Evolutionary conservation across 1,140 invertebrate species (phyloP).

Genomic region (Glossosoma conforme): DNA sequence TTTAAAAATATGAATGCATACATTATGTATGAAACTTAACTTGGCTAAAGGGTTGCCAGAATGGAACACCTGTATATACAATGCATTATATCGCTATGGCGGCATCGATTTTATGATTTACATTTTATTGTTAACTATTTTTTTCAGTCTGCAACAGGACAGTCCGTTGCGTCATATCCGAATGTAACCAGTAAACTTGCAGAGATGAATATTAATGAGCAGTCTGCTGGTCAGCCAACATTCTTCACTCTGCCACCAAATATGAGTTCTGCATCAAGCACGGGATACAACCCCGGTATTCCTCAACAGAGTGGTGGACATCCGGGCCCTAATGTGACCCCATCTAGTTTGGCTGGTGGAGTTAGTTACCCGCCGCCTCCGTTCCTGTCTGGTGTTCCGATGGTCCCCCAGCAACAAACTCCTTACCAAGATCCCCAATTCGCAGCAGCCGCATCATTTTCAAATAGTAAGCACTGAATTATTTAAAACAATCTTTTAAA

Average conservation of each 20-base stretch:
- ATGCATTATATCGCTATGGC: no score
- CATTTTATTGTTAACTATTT: background rate
- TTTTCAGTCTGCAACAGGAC: constrained; percentile 6
- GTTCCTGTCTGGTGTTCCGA: constrained; percentile 47
- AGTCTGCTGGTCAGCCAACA: no score
- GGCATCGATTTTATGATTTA: no score
- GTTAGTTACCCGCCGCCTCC: constrained; percentile 34
- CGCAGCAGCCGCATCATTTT: constrained; percentile 30
- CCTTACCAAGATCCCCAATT: constrained; percentile 27
- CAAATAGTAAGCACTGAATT: constrained; percentile 23
- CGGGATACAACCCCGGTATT: background rate
- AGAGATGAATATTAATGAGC: constrained; percentile 12
- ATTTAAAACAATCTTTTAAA: constrained; percentile 1
- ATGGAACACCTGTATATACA: no score
- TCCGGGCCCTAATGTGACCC: constrained; percentile 1
- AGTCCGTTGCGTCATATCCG: background rate
- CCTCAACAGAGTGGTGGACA: background rate
- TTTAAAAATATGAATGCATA: no score
- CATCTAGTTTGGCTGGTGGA: constrained; percentile 3
- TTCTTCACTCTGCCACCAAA: no score
- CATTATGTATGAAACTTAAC: no score
- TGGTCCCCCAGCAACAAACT: constrained; percentile 37
- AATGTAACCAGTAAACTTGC: constrained; percentile 8
- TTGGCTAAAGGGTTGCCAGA: no score
- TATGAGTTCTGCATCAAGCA: no score